A percentile compares a stretch with the other conserved stretches of the same genome.
phyloP scores from a whole-genome alignment of 2,113 vertebrate species.

The Lophochroa leadbeateri region DNA sequence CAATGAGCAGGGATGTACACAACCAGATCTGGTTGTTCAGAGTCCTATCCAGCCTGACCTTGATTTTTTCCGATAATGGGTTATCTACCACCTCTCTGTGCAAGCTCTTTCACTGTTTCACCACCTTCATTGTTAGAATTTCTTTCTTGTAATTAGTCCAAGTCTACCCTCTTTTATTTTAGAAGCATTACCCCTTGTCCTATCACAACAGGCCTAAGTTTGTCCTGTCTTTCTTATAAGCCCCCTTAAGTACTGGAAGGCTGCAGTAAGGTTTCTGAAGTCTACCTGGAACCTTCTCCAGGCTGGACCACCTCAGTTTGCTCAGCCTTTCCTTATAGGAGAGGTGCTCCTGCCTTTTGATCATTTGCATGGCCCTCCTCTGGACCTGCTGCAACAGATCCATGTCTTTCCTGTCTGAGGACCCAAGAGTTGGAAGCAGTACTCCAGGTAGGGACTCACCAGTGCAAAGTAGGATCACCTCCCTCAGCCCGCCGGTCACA shows the following conservation, averaged over 20 bases:
- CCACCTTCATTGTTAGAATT: background rate
- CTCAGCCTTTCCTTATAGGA: background rate
- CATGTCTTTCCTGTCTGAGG: accelerated
- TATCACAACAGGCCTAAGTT: background rate
- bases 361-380: background rate
- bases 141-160: background rate
- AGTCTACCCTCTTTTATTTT: background rate
- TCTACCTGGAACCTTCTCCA: background rate
- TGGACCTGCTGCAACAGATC: background rate
- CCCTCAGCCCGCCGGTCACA: background rate
- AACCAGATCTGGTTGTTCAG: background rate
- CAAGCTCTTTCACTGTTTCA: background rate
- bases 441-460: background rate
- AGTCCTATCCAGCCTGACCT: accelerated
- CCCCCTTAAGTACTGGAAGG: background rate
- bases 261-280: background rate
- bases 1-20: background rate
- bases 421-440: background rate
- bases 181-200: background rate
- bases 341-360: background rate
- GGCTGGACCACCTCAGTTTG: background rate
- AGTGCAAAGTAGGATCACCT: background rate
- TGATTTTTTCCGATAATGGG: background rate
- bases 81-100: background rate
- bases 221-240: background rate